These are phyloP conservation scores for Actinernus sp. DNA, from an alignment of 92 coral and sea anemone genomes.

Conservation along the genomic window DNA sequence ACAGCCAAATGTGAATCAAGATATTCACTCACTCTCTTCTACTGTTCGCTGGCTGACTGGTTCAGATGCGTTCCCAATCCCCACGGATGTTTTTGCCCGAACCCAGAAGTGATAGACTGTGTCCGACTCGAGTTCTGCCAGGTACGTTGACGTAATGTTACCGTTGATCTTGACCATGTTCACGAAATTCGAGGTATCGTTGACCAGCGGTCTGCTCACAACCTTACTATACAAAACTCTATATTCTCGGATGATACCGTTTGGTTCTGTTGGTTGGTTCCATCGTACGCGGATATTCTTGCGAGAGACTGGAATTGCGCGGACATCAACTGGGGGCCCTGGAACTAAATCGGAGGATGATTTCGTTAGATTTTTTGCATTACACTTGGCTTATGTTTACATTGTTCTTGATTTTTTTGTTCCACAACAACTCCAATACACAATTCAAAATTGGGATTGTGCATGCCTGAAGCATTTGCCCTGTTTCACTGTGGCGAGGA, in stretches of 20 bases:
- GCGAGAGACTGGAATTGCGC: conserved; percentile 84
- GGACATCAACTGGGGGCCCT: conserved; percentile 86
- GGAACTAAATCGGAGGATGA: too few relatives aligned
- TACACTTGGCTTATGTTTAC: too few relatives aligned
- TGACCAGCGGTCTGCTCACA: conserved; percentile 23
- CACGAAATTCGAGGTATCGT: conserved; percentile 32
- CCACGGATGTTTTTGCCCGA: conserved; percentile 80
- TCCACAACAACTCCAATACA: too few relatives aligned
- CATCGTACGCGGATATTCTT: conserved; percentile 84
- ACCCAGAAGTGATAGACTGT: conserved; percentile 91
- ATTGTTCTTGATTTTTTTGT: too few relatives aligned
- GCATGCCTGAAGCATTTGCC: too few relatives aligned
- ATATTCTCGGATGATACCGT: conserved; percentile 85
- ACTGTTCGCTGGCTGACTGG: conserved; percentile 61
- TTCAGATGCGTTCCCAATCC: conserved; percentile 79
- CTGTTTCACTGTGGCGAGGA: too few relatives aligned
- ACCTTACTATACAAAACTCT: conserved; percentile 63
- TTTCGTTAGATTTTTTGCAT: too few relatives aligned
- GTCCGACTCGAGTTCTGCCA: conserved; percentile 61
- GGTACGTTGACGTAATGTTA: conserved; percentile 56
- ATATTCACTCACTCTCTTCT: conserved; percentile 77
- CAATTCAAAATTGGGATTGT: too few relatives aligned
- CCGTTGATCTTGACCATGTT: conserved; percentile 33
- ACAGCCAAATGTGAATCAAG: too few relatives aligned
- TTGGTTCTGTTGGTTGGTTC: conserved; percentile 88